Evolutionary conservation across 2,797 vertebrate species (phyloP), one percentile per base, ranked within the genome.

Genomic region (Diceros bicornis): DNA sequence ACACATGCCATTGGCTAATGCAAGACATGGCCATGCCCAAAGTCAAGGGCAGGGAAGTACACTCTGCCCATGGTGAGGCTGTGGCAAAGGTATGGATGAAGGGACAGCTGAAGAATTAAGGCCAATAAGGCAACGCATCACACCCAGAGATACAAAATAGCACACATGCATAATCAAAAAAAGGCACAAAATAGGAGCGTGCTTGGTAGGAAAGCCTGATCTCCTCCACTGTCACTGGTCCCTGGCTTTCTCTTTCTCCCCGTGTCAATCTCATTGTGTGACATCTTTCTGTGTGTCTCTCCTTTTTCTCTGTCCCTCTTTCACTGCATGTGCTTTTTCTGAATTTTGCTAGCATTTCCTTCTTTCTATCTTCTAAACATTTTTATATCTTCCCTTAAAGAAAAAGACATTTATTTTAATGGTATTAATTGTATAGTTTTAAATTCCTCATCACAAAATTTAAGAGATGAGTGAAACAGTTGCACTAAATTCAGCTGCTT

Each of bases 391-490:
- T 92, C 9, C 9, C 72, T 88, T 84, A 92, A 97, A 75, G 88
- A 82, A 92, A 85, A 86, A 20, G 3, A 0, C 44, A 83, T 79
- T 93, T 94, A 57, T 59, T 72, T 94, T 91, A 72, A 92, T 89
- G 52, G 9, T 50, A 86, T 75, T 96, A 96, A 75, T 88, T 69
- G 4, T 83, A 75, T 47, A 89, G 44, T 57, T 94, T 97, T 83
- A 95, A 91, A 91, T 74, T 91, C 37, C 20, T 88, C 82, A 32
- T 85, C 96, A 74, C 16, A 83, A 89, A 96, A 83, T 96, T 66
- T 96, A 89, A 95, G 64, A 96, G 72, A 85, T 72, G 77, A 94
- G 27, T 86, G n/a, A 95, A 83, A 23, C 14, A 74, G 44, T 89
- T 90, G 68, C 34, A 87, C 16, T 83, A 85, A 94, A 86, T 96